Evolutionary conservation across 1,140 invertebrate genomes (phyloP), one percentile per base, ranked within the genome.

Genomic region (Fopius arisanus): DNA sequence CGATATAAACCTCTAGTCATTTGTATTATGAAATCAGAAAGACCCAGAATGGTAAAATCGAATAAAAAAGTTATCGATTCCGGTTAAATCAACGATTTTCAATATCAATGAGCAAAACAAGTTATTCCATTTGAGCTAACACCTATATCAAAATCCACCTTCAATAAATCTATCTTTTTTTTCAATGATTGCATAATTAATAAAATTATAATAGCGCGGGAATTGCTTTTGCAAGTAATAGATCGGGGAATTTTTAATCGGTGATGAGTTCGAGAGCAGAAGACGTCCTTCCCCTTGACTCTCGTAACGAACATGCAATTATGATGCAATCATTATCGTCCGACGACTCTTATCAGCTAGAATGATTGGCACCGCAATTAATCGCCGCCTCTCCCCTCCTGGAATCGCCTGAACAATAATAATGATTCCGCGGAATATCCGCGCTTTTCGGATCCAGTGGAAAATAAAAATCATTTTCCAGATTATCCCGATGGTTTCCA

Each of bases 321-420:
- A 51, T 51, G 43, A 51, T 51, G 43, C 43, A 51, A 51, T n/a
- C 43, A 51, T 51, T 51, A 51, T 51, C 43, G 43, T 51, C 43
- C 43, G 43, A 51, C 43, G 43, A 51, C 43, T 51, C 43, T 51
- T 51, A 51, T 51, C 43, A 51, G 43, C 19, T 51, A 5, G 19
- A 51, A n/a, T n/a, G 43, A 51, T 21, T 51, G 43, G 43, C 19
- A 51, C 3, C 14, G 43, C 43, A 51, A 51, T 51, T 51, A 51
- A 51, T 51, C 12, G 43, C 43, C 43, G n/a, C n/a, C n/a, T n/a
- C n/a, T n/a, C n/a, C n/a, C n/a, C n/a, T n/a, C n/a, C n/a, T n/a
- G n/a, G n/a, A n/a, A n/a, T n/a, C n/a, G n/a, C n/a, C n/a, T n/a
- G n/a, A n/a, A n/a, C n/a, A n/a, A n/a, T n/a, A n/a, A n/a, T n/a